Evolutionary conservation across 2,113 vertebrate genomes (phyloP).

Genomic region (Balaeniceps rex): DNA sequence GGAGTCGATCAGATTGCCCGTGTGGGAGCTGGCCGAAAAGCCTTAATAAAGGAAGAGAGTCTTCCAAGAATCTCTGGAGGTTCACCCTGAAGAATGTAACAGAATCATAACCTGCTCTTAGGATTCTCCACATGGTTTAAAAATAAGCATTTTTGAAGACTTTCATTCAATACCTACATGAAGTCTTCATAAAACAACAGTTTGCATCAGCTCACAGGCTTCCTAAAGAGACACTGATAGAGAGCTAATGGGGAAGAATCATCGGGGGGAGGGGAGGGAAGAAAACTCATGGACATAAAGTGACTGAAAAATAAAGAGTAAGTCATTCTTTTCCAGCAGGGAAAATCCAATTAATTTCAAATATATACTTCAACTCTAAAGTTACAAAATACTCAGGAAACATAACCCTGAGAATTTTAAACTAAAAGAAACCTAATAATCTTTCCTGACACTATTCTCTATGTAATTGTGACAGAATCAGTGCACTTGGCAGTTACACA

Average conservation of each 20-base stretch:
- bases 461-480: constrained; percentile 9
- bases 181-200: background rate
- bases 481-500: background rate
- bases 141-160: background rate
- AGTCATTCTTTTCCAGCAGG: background rate
- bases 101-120: background rate
- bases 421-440: background rate
- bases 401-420: background rate
- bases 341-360: background rate
- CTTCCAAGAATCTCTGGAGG: background rate
- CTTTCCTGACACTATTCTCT: background rate
- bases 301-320: background rate
- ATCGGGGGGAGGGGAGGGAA: rapidly evolving
- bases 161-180: background rate
- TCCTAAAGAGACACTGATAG: background rate
- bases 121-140: background rate
- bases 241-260: background rate
- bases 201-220: background rate
- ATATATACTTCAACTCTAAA: background rate
- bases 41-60: background rate
- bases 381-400: background rate
- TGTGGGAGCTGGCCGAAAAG: background rate
- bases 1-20: background rate
- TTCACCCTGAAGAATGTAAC: background rate
- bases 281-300: background rate